Evolutionary conservation across 2,113 vertebrate genomes (phyloP).

Genomic region (Dascyllus trimaculatus): DNA sequence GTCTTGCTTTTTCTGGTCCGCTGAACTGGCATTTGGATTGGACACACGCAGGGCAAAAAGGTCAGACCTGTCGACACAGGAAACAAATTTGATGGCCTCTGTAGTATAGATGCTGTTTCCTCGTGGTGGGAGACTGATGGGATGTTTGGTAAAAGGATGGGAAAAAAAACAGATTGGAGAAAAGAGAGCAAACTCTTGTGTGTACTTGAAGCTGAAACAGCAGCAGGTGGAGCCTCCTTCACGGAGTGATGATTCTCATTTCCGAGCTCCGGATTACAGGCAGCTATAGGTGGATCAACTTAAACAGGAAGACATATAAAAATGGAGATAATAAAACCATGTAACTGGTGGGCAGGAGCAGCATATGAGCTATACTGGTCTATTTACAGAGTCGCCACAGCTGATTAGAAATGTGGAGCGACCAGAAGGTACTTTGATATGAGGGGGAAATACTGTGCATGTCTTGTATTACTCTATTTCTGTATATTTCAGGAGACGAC

Average conservation of each 20-base stretch:
- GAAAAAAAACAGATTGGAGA: background rate
- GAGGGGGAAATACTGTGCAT: too few species aligned
- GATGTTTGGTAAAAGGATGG: background rate
- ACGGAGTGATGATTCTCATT: constrained; percentile 43
- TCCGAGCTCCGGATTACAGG: constrained; percentile 1
- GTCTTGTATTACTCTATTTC: too few species aligned
- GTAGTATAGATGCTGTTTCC: background rate
- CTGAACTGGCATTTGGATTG: constrained; percentile 67
- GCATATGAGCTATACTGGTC: background rate
- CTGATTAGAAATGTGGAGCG: too few species aligned
- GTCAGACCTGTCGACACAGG: constrained; percentile 44
- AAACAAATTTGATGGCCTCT: constrained; percentile 52
- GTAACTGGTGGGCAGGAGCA: background rate
- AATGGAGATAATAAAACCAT: constrained; percentile 1
- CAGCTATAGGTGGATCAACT: background rate
- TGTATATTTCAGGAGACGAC: background rate
- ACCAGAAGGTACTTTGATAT: too few species aligned
- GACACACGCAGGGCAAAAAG: constrained; percentile 61
- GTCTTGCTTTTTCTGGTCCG: constrained; percentile 43
- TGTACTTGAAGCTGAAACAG: background rate
- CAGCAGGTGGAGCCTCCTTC: background rate
- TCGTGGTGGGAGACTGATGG: background rate
- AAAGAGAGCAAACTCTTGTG: background rate
- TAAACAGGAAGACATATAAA: background rate
- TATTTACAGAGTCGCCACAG: too few species aligned